A percentile compares a stretch with the other conserved stretches of the same genome.
Conservation (phyloP, 2,888 invertebrate genomes). For the Drosophila macrothrix region DNA sequence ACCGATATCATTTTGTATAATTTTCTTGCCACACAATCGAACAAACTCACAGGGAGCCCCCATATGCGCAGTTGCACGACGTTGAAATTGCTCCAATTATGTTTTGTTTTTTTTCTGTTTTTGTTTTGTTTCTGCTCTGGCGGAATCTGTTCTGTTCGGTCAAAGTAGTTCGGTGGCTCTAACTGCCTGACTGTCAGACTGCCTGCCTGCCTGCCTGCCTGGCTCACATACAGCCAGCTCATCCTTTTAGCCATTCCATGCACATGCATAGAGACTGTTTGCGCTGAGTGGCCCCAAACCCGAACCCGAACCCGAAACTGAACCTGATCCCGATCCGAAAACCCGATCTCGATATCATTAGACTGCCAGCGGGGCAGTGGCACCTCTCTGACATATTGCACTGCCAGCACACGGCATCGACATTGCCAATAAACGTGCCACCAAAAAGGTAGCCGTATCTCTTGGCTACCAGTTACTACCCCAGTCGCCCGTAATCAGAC, state of each 20-base stretch:
- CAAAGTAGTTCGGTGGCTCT: slow-evolving; percentile 66
- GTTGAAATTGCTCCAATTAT: slow-evolving; percentile 83
- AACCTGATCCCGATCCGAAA: background rate
- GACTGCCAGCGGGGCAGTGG: slow-evolving; percentile 55
- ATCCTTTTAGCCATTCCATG: slow-evolving; percentile 36
- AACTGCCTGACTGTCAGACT: slow-evolving; percentile 8
- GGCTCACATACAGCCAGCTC: slow-evolving; percentile 1
- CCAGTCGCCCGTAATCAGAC: slow-evolving; percentile 9
- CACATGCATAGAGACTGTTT: background rate
- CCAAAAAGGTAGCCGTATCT: slow-evolving; percentile 22
- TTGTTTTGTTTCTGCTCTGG: slow-evolving; percentile 16
- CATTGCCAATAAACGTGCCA: slow-evolving; percentile 58
- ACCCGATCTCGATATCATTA: slow-evolving; percentile 56
- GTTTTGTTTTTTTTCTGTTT: slow-evolving; percentile 50
- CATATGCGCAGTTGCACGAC: slow-evolving; percentile 78
- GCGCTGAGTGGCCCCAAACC: slow-evolving; percentile 34
- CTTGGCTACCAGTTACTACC: slow-evolving; percentile 23
- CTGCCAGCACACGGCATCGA: slow-evolving; percentile 23
- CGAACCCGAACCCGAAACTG: background rate
- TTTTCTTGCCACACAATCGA: slow-evolving; percentile 68
- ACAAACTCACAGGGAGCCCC: slow-evolving; percentile 23
- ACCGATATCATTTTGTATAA: slow-evolving; percentile 75
- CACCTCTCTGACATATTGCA: slow-evolving; percentile 67
- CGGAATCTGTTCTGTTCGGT: slow-evolving; percentile 39
- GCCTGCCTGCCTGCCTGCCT: background rate